phyloP scores from a whole-genome alignment of 2,113 vertebrate species.

The Lampris megalopsis region DNA sequence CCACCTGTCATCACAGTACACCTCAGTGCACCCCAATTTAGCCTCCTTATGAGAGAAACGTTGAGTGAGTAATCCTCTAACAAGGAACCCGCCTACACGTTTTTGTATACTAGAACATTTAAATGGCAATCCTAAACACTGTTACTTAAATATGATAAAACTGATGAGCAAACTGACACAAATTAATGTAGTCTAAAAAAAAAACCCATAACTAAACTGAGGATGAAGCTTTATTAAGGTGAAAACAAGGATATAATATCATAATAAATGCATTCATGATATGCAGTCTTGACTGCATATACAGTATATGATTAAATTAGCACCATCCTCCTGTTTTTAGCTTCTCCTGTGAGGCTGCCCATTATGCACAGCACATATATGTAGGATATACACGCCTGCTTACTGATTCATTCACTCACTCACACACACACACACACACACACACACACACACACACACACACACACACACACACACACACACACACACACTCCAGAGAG shows the following conservation, averaged over 20 bases:
- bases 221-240: neutral
- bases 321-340: conserved; percentile 62
- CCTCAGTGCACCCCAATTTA: neutral
- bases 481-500: conserved; percentile 18
- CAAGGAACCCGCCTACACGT: too few relatives aligned
- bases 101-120: neutral
- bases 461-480: conserved; percentile 15
- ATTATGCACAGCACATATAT: conserved; percentile 36
- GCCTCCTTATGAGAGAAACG: neutral
- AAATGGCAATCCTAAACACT: neutral
- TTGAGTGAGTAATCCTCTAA: neutral
- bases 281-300: neutral
- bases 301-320: neutral
- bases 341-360: conserved; percentile 44
- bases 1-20: neutral
- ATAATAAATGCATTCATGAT: neutral
- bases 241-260: neutral
- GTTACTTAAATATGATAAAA: neutral
- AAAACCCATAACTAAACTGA: neutral
- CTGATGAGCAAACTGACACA: neutral
- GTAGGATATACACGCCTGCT: neutral
- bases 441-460: conserved; percentile 32
- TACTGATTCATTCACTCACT: neutral
- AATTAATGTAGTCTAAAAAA: neutral
- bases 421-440: conserved; percentile 23